Conservation (phyloP, 35 echinoderm and acorn worm genomes). For the Eucidaris tribuloides region DNA sequence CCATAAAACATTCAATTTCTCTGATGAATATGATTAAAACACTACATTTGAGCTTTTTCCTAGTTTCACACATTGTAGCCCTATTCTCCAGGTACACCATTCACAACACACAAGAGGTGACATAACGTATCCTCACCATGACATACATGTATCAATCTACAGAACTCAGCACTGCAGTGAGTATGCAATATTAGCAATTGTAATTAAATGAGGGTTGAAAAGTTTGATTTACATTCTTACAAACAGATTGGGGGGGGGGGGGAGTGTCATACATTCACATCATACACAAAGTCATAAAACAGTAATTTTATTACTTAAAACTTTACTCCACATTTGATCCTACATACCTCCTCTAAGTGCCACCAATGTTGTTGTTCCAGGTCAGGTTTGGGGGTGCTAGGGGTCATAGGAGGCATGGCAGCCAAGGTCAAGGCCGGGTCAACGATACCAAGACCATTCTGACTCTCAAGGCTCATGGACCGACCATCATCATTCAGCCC, state of each 20-base stretch:
- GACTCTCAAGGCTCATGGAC: slow-evolving; percentile 49
- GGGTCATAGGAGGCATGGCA: background rate
- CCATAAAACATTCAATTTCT: too few species aligned
- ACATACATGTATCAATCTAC: too few species aligned
- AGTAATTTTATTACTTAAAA: background rate
- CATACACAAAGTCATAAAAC: background rate
- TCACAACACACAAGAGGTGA: too few species aligned
- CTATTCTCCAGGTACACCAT: too few species aligned
- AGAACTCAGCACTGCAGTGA: too few species aligned
- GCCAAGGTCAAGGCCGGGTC: background rate
- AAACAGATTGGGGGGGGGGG: background rate
- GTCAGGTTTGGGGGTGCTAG: slow-evolving; percentile 30
- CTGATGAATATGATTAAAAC: too few species aligned
- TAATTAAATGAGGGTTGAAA: too few species aligned
- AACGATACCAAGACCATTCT: slow-evolving; percentile 24
- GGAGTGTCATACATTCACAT: background rate
- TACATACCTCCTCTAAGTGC: slow-evolving; percentile 83
- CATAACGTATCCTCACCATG: too few species aligned
- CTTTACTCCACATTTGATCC: background rate
- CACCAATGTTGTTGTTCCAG: slow-evolving; percentile 86
- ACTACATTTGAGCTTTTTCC: too few species aligned
- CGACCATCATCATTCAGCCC: slow-evolving; percentile 14
- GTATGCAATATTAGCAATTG: too few species aligned
- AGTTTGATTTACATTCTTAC: background rate
- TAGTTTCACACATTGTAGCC: too few species aligned